These are phyloP conservation scores for Trichoplax adhaerens DNA, from an alignment of 37 sponge, comb jelly and placozoan genomes.

Conservation along the genomic window DNA sequence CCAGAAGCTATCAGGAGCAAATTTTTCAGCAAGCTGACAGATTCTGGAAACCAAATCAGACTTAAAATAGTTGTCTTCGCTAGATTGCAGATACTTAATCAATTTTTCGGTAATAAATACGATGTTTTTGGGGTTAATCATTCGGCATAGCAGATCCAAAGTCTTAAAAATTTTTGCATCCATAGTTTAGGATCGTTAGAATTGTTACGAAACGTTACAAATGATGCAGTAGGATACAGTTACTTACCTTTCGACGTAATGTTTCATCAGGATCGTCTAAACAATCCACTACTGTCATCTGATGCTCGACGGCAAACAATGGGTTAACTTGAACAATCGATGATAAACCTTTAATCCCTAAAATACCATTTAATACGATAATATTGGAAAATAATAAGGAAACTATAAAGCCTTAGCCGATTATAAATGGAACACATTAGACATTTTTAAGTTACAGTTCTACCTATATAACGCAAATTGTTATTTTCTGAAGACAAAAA, in stretches of 20 bases:
- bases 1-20: slow-evolving; percentile 71
- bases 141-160: slow-evolving; percentile 65
- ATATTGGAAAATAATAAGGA: background rate
- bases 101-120: slow-evolving; percentile 49
- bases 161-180: slow-evolving; percentile 23
- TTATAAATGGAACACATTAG: background rate
- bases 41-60: slow-evolving; percentile 61
- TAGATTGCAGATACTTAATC: slow-evolving; percentile 41
- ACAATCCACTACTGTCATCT: slow-evolving; percentile 74
- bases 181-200: no score
- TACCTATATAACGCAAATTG: slow-evolving; percentile 67
- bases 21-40: slow-evolving; percentile 73
- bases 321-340: slow-evolving; percentile 58
- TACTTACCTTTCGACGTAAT: slow-evolving; percentile 63
- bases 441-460: background rate
- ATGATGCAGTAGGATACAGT: background rate
- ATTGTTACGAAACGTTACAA: no score
- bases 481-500: slow-evolving; percentile 49
- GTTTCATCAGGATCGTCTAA: slow-evolving; percentile 89
- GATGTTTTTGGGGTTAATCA: slow-evolving; percentile 80
- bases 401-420: background rate
- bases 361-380: background rate
- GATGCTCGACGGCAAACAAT: slow-evolving; percentile 56
- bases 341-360: slow-evolving; percentile 44
- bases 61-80: slow-evolving; percentile 48